phyloP scores from a whole-genome alignment of 2,888 invertebrate genomes.

The Limnephilus rhombicus region DNA sequence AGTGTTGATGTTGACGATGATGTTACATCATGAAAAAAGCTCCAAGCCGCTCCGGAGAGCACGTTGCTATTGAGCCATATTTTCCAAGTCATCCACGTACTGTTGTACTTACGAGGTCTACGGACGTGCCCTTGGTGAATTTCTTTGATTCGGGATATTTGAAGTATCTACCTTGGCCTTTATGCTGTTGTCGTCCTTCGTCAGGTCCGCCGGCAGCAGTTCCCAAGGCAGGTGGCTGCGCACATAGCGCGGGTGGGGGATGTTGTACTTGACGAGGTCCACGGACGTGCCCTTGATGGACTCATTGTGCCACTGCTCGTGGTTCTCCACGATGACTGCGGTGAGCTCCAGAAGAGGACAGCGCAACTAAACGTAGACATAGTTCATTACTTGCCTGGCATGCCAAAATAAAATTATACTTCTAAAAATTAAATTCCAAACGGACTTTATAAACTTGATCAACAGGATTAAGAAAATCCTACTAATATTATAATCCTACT shows the following conservation, averaged over 20 bases:
- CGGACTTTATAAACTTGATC: no score
- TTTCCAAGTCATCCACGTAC: constrained; percentile 58
- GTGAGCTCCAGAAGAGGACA: constrained; percentile 87
- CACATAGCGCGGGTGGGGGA: constrained; percentile 85
- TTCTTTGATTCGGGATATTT: constrained; percentile 76
- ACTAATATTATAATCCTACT: no score
- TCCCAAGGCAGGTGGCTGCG: constrained; percentile 87
- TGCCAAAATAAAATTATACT: no score
- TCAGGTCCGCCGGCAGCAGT: constrained; percentile 82
- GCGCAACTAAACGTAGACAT: constrained; percentile 71
- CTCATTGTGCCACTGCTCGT: constrained; percentile 79
- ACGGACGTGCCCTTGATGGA: constrained; percentile 84
- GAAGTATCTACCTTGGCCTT: constrained; percentile 82
- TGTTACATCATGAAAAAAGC: no score
- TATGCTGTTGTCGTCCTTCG: constrained; percentile 79
- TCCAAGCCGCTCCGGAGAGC: no score
- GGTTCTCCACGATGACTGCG: constrained; percentile 80
- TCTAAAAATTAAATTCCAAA: no score
- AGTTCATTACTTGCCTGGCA: no score
- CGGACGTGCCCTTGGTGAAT: constrained; percentile 82
- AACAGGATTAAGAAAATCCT: no score
- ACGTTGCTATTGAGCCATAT: no score
- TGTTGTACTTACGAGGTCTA: constrained; percentile 81
- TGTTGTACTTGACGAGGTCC: constrained; percentile 81
- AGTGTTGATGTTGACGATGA: no score